Conservation (phyloP, 2,113 vertebrate species). For the Brienomyrus longianalis region DNA sequence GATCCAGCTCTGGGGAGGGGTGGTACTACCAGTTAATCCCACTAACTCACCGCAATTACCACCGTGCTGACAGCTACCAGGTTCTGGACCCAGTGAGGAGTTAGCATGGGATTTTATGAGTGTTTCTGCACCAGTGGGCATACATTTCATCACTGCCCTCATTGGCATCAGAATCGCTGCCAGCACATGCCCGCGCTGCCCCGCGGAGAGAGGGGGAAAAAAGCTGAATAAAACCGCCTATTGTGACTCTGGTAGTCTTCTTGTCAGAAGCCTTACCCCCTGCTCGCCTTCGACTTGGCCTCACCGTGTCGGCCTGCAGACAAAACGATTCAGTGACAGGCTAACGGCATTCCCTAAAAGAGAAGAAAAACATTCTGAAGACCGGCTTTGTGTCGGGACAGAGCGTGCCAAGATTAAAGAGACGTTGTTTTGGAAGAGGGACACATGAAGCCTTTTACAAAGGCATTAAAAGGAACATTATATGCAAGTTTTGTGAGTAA, state of each 20-base stretch:
- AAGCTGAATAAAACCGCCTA: background rate
- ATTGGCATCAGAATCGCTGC: background rate
- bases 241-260: background rate
- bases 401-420: slow-evolving; percentile 15
- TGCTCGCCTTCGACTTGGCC: background rate
- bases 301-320: background rate
- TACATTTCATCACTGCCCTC: background rate
- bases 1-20: background rate
- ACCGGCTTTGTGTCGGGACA: slow-evolving; percentile 17
- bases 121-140: background rate
- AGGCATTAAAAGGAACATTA: slow-evolving; percentile 18
- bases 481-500: background rate
- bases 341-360: background rate
- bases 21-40: background rate
- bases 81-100: background rate
- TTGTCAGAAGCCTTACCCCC: background rate
- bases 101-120: background rate
- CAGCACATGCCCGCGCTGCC: background rate
- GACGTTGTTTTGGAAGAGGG: slow-evolving; percentile 12
- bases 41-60: background rate
- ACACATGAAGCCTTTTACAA: slow-evolving; percentile 22
- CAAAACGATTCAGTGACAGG: slow-evolving; percentile 2
- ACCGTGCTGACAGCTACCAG: background rate
- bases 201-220: background rate
- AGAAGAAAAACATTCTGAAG: slow-evolving; percentile 6